Base-by-base conservation (phyloP, 2,113 vertebrate genomes). In the Himantopus leucocephalus region DNA sequence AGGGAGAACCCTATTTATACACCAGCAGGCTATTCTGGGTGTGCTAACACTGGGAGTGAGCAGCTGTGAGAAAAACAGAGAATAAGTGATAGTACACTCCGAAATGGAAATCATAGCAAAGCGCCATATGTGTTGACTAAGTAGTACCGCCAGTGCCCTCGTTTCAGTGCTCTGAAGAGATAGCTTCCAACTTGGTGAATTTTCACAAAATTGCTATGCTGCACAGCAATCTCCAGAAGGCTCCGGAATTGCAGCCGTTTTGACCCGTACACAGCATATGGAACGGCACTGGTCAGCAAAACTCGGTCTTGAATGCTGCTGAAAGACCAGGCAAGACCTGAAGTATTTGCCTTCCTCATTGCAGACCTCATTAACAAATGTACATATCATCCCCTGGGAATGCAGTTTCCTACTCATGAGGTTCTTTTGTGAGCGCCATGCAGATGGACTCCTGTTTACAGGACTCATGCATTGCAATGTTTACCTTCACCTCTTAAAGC, bases 31-130 rank as follows among this genome's bases (percentile, higher is more conserved):
- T 97, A 39, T 94, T 94, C 76, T 48, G 90, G 85, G 78, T 79
- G 48, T 59, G 64, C 95, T 82, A 93, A 73, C 55, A 7, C 90
- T 94, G 93, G 39, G 94, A 93, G 82, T 91, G 95, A 95, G 91
- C 95, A 97, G 90, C 91, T 97, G 94, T 95, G 85, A 96, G 91
- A 88, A 87, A 97, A 96, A 91, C 91, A 95, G 93, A 91, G 79
- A 87, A 41, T 39, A 88, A 96, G 93, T 93, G 87, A 75, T 71
- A 96, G 94, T 58, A 93, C 83, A 75, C 89, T 90, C 88, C 68
- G 92, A 92, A 95, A 83, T 82, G 79, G 85, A 93, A 96, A 97
- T 96, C 64, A 41, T 4, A 90, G 88, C 73, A 68, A 81, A 88
- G 47, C 0, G 2, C 89, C 94, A 90, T 95, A 92, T 97, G 85